These are phyloP conservation scores for Epizoanthus scotinus DNA, from an alignment of 92 coral and sea anemone genomes.

Conservation along the genomic window DNA sequence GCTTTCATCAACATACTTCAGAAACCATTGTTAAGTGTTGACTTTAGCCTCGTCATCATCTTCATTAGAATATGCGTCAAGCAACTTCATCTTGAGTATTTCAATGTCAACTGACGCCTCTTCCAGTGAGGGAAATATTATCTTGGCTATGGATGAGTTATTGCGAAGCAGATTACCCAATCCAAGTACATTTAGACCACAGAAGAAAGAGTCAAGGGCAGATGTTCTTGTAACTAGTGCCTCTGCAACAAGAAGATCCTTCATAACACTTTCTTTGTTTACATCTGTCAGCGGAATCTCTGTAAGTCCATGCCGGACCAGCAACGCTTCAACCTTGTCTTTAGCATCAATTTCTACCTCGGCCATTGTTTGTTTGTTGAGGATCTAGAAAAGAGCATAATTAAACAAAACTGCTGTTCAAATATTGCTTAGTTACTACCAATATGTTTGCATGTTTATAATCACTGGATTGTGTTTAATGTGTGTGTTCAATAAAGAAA, in stretches of 20 bases:
- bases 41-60: conserved; percentile 34
- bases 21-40: conserved; percentile 33
- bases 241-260: conserved; percentile 62
- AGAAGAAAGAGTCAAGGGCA: conserved; percentile 61
- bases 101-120: conserved; percentile 48
- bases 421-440: not conserved
- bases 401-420: not conserved
- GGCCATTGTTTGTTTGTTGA: too few relatives aligned
- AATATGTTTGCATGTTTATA: too few relatives aligned
- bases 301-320: conserved; percentile 60
- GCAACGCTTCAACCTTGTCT: conserved; percentile 56
- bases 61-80: conserved; percentile 14
- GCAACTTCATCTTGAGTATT: conserved; percentile 37
- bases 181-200: conserved; percentile 58
- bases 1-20: conserved; percentile 27
- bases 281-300: conserved; percentile 54
- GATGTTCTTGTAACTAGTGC: conserved; percentile 59
- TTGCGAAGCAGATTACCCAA: conserved; percentile 62
- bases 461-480: not conserved
- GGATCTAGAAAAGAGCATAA: not conserved
- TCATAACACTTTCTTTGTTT: conserved; percentile 54
- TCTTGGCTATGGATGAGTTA: conserved; percentile 36
- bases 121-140: conserved; percentile 53
- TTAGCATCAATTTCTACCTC: conserved; percentile 28
- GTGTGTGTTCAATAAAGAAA: not conserved